phyloP scores from a whole-genome alignment of 2,113 vertebrate genomes.

The Arizona elegans region DNA sequence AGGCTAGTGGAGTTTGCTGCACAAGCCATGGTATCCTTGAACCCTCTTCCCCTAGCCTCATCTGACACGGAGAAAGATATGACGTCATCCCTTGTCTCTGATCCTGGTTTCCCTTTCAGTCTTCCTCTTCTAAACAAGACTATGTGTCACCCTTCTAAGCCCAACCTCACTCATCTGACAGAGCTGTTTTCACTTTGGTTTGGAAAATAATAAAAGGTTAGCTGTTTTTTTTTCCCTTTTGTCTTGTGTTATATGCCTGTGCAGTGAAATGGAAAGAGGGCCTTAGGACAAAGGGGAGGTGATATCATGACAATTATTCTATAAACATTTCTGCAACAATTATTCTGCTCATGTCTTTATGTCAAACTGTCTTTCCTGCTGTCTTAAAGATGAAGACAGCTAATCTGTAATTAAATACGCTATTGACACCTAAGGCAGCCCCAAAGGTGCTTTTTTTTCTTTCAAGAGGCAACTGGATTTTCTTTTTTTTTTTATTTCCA shows the following conservation, averaged over 20 bases:
- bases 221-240: slow-evolving; percentile 13
- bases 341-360: slow-evolving; percentile 44
- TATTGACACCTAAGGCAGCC: slow-evolving; percentile 58
- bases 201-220: slow-evolving; percentile 24
- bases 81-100: not conserved
- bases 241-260: not conserved
- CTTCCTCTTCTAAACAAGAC: not conserved
- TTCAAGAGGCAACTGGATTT: too few relatives aligned
- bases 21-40: not conserved
- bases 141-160: not conserved
- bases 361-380: slow-evolving; percentile 31
- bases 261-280: not conserved
- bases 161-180: not conserved
- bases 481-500: too few relatives aligned
- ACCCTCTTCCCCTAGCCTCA: not conserved
- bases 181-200: slow-evolving; percentile 19
- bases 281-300: not conserved
- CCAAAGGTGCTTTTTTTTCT: slow-evolving; percentile 44
- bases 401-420: not conserved
- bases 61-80: not conserved
- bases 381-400: not conserved
- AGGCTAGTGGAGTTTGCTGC: not conserved
- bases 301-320: not conserved
- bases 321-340: slow-evolving; percentile 29
- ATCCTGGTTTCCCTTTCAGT: not conserved